A percentile compares a stretch with the other conserved stretches of the same genome.
Evolutionary conservation across 2,113 vertebrate species (phyloP).

Genomic region (Cheirogaleus medius): DNA sequence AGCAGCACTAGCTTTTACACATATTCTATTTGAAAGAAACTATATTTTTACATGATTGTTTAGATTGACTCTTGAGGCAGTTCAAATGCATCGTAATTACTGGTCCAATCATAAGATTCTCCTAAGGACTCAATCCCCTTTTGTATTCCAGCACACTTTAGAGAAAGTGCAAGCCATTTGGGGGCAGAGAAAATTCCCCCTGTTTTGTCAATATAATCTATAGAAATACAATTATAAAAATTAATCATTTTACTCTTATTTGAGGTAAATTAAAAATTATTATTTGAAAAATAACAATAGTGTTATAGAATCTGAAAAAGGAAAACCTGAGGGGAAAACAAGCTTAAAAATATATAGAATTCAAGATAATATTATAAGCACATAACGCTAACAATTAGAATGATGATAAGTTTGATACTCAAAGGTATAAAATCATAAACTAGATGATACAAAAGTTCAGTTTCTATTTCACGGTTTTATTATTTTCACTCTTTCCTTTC

Average conservation of each 20-base stretch:
- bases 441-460: not conserved
- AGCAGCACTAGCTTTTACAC: not conserved
- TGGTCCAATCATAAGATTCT: not conserved
- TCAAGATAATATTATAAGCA: not conserved
- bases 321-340: not conserved
- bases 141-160: not conserved
- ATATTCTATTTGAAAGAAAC: not conserved
- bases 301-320: not conserved
- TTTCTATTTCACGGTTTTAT: not conserved
- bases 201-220: not conserved
- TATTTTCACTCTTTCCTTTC: not conserved
- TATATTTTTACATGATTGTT: not conserved
- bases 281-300: not conserved
- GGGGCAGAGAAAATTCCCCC: not conserved
- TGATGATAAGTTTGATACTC: not conserved
- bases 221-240: slow-evolving; percentile 15
- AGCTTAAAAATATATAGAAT: not conserved
- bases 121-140: not conserved
- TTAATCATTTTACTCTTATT: not conserved
- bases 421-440: not conserved
- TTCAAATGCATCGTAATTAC: not conserved
- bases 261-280: not conserved
- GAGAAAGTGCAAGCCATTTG: not conserved
- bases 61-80: not conserved
- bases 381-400: not conserved